Evolutionary conservation across 1,140 invertebrate genomes (phyloP), one percentile per base, ranked within the genome.

Genomic region (Nasonia vitripennis): DNA sequence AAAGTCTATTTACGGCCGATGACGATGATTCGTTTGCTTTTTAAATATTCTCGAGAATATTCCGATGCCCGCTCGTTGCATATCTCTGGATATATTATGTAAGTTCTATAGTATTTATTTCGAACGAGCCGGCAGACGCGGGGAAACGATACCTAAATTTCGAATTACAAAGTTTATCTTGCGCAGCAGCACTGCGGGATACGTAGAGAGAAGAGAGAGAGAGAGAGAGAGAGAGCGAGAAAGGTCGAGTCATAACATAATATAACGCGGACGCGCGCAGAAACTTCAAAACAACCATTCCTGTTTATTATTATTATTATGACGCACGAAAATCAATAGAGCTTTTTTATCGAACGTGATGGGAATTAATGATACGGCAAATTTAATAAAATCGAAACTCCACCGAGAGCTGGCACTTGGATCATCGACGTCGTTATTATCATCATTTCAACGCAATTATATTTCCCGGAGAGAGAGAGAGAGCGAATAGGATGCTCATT

Each of bases 281-380:
- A 45, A 75, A 75, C 74, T 31, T 48, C 17, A 78, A 78, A 78
- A 86, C 23, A 81, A 62, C 55, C 20, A 71, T 86, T 79, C 62
- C 68, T 83, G 41, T 67, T 70, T 67, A 82, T 82, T 75, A 37
- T 37, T 37, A 37, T 37, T 37, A 73, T 81, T 86, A 78, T 68
- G 31, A n/a, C 74, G 41, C 20, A 5, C 37, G 20, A 14, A n/a
- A 34, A 71, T 34, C 23, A 34, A 71, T 71, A 31, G 12, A 71
- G 70, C 70, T 34, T 71, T 27, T 34, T 71, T 34, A 71, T 71
- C 34, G 31, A 31, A 71, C 17, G 20, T 62, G 6, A 62, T 62
- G 17, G 55, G 55, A 62, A 62, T 62, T 62, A 62, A 62, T 62
- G 55, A 62, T 20, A 62, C 20, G 55, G 55, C 17, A 62, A 62